Evolutionary conservation across 2,888 invertebrate genomes (phyloP).

Genomic region (Phyllotreta striolata): DNA sequence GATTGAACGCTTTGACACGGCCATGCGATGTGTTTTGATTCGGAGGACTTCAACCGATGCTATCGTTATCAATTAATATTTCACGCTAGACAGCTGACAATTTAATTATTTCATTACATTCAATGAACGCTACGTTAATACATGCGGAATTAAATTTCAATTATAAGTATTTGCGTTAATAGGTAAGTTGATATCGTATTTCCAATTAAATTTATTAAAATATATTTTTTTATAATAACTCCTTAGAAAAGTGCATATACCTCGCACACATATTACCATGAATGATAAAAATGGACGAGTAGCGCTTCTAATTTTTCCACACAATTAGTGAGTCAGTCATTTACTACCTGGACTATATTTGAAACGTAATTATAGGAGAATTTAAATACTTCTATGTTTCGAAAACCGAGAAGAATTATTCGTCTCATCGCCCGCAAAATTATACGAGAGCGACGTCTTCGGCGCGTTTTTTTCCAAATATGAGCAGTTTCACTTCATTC

Average conservation of each 20-base stretch:
- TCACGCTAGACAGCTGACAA: neutral
- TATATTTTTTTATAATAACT: no score
- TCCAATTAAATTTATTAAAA: no score
- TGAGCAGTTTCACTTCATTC: slow-evolving; percentile 48
- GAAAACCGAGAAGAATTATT: neutral
- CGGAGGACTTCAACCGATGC: neutral
- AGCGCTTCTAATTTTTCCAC: no score
- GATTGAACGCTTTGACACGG: slow-evolving; percentile 24
- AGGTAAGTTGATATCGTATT: no score
- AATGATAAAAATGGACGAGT: no score
- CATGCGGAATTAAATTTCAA: slow-evolving; percentile 6
- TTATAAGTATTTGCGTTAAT: neutral
- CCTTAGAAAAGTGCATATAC: no score
- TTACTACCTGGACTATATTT: no score
- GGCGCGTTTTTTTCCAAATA: slow-evolving; percentile 41
- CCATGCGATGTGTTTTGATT: slow-evolving; percentile 15
- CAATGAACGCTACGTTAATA: neutral
- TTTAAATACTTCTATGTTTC: no score
- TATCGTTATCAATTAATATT: slow-evolving; percentile 22
- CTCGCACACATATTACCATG: no score
- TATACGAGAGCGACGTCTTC: slow-evolving; percentile 13
- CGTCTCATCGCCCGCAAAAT: slow-evolving; percentile 10
- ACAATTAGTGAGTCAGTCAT: neutral
- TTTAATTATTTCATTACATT: slow-evolving; percentile 21
- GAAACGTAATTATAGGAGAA: no score